Conservation (phyloP, 2,113 vertebrate species). For the Stictonetta naevosa region DNA sequence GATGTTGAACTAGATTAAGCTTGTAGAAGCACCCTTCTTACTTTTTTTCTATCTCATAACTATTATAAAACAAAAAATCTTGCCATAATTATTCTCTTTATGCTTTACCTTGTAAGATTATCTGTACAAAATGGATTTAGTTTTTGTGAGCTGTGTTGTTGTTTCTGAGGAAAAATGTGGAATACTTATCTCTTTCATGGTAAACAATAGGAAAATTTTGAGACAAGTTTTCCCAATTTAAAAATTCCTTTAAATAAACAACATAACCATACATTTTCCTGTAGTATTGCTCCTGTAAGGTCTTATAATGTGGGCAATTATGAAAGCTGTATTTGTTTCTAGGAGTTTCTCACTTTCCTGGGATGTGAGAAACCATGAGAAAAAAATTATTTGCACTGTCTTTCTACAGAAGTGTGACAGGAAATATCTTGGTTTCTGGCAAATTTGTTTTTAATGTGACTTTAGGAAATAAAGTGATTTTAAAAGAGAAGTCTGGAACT, state of each 20-base stretch:
- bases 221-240: rapidly evolving
- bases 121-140: background rate
- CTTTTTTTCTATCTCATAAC: background rate
- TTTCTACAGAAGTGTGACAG: background rate
- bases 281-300: background rate
- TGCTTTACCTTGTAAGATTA: background rate
- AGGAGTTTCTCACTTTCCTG: background rate
- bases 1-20: background rate
- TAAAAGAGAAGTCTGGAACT: background rate
- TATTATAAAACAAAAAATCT: background rate
- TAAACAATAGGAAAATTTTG: background rate
- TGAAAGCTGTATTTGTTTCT: background rate
- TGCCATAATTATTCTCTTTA: background rate
- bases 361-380: background rate
- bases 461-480: background rate
- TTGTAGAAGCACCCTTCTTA: background rate
- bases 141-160: background rate
- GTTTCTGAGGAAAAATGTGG: background rate
- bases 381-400: background rate
- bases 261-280: background rate
- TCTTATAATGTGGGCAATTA: background rate
- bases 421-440: background rate
- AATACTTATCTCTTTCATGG: background rate
- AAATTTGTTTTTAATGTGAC: background rate
- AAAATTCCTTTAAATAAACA: background rate